Conservation (phyloP, 1,140 invertebrate species). For the Lamellibrachia luymesi region DNA sequence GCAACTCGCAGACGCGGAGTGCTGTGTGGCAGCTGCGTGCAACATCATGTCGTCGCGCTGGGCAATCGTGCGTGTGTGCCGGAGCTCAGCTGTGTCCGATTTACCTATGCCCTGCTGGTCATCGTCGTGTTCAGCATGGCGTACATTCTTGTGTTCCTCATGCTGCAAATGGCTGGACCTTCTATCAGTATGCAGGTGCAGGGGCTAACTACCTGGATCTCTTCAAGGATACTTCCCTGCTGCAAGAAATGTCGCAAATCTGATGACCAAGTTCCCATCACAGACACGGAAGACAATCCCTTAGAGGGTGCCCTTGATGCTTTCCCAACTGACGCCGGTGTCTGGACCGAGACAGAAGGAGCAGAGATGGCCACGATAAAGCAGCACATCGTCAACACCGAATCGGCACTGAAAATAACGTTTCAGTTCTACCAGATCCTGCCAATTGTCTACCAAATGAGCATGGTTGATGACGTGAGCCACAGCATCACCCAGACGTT, state of each 20-base stretch:
- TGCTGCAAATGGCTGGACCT: background rate
- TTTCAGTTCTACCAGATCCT: background rate
- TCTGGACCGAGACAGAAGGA: background rate
- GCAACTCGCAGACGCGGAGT: background rate
- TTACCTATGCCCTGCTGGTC: background rate
- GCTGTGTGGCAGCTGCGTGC: background rate
- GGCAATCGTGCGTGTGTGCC: background rate
- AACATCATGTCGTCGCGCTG: background rate
- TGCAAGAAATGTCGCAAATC: background rate
- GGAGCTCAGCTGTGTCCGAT: background rate
- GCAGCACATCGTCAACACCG: background rate
- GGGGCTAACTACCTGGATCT: background rate
- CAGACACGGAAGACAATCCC: background rate
- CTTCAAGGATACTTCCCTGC: background rate
- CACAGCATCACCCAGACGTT: background rate
- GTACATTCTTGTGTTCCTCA: background rate
- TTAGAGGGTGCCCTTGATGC: background rate
- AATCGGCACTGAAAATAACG: background rate
- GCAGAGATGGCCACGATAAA: background rate
- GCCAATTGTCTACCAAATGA: background rate
- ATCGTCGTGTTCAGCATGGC: background rate
- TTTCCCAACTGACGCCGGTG: background rate
- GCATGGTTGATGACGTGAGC: background rate
- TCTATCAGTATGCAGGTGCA: conserved; percentile 6
- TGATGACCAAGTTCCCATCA: background rate